These are phyloP conservation scores for Capitulum mitella DNA, from an alignment of 2,888 invertebrate species.

Conservation along the genomic window DNA sequence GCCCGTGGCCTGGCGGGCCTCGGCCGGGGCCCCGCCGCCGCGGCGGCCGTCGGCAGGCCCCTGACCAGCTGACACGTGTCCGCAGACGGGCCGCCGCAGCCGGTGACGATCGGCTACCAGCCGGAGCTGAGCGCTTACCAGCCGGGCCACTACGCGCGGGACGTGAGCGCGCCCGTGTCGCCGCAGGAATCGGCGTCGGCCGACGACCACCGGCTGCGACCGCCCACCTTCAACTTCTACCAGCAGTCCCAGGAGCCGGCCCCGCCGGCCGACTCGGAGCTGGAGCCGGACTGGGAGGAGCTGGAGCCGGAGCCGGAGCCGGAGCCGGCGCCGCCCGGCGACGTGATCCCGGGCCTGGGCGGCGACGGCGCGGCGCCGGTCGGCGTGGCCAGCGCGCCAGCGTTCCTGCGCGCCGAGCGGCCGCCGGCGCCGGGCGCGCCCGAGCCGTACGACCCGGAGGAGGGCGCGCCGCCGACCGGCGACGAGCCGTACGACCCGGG, in stretches of 20 bases:
- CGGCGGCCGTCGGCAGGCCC: too few relatives aligned
- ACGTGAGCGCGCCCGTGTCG: neutral
- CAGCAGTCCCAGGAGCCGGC: neutral
- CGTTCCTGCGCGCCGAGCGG: neutral
- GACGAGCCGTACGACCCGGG: neutral
- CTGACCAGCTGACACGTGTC: neutral
- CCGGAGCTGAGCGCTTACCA: constrained; percentile 5
- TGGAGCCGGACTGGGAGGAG: neutral
- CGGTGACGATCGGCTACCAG: constrained; percentile 21
- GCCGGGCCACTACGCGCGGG: constrained; percentile 1
- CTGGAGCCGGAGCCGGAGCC: neutral
- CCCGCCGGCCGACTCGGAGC: neutral
- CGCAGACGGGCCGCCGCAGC: neutral
- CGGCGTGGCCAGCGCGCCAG: neutral
- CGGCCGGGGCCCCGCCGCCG: too few relatives aligned
- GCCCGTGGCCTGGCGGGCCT: too few relatives aligned
- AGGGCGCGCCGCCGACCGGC: neutral
- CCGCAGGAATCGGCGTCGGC: neutral
- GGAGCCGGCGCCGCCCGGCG: neutral
- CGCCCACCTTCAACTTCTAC: constrained; percentile 5
- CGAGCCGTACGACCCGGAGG: neutral
- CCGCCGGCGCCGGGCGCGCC: neutral
- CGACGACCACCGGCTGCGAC: neutral
- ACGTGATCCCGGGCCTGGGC: neutral
- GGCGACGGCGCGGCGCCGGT: neutral